A percentile compares a stretch with the other conserved stretches of the same genome.
phyloP scores from a whole-genome alignment of 2,797 vertebrate genomes.

The Graptemys geographica region DNA sequence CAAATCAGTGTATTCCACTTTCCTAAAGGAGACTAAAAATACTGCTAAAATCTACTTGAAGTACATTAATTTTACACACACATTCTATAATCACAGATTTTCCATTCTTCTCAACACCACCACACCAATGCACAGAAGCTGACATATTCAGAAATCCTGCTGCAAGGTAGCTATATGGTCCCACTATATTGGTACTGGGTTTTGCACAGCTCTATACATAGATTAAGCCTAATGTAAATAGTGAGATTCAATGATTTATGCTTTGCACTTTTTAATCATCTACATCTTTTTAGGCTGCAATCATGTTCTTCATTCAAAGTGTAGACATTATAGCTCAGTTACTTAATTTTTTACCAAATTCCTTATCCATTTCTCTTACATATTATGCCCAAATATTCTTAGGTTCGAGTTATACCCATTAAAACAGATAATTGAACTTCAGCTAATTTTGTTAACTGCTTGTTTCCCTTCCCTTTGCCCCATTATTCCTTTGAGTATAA shows the following conservation, averaged over 20 bases:
- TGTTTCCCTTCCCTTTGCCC: neutral
- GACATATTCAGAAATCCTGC: neutral
- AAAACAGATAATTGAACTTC: neutral
- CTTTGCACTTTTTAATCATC: neutral
- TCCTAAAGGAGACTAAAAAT: slow-evolving; percentile 5
- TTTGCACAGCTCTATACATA: neutral
- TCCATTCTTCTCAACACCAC: neutral
- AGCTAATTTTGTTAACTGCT: neutral
- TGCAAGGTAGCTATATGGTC: neutral
- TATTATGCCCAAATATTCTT: neutral
- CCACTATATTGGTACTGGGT: neutral
- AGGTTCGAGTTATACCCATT: neutral
- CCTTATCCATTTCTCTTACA: neutral
- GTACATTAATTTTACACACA: neutral
- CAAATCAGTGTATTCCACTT: neutral
- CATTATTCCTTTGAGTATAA: neutral
- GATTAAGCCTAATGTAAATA: neutral
- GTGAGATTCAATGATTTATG: neutral
- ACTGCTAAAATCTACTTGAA: neutral
- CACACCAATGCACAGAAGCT: neutral
- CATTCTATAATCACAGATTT: neutral
- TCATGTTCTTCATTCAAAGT: neutral
- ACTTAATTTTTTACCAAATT: neutral
- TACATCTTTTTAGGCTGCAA: neutral
- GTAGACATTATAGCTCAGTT: neutral